A percentile compares a stretch with the other conserved stretches of the same genome.
Conservation (phyloP, 1,140 invertebrate genomes). For the Bathynomus jamesi region DNA sequence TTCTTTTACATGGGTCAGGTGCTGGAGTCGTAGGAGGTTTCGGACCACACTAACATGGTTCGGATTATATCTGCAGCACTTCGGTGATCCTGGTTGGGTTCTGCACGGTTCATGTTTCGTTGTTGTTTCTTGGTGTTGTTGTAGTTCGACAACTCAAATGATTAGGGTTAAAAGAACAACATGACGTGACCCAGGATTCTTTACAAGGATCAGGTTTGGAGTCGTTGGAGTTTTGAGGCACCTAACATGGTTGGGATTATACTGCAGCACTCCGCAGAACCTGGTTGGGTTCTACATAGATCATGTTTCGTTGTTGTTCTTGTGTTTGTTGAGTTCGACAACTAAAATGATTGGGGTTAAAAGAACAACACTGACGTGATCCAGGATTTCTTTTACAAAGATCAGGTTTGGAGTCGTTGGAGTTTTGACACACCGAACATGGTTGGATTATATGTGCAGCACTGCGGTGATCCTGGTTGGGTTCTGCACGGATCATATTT, state of each 20-base stretch:
- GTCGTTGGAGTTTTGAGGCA: no score
- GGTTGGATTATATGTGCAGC: slow-evolving; percentile 17
- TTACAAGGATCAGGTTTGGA: no score
- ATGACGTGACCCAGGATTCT: no score
- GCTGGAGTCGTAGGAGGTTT: slow-evolving; percentile 17
- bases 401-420: slow-evolving; percentile 11
- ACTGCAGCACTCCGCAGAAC: background rate
- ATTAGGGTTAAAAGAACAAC: no score
- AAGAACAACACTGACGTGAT: slow-evolving; percentile 10
- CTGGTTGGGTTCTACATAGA: background rate
- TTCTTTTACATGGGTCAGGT: slow-evolving; percentile 15
- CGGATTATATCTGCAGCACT: no score
- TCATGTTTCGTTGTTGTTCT: slow-evolving; percentile 11
- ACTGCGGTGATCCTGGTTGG: slow-evolving; percentile 16
- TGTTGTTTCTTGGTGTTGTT: no score
- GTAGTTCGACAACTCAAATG: no score
- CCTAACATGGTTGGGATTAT: background rate
- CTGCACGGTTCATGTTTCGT: no score
- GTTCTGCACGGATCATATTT: slow-evolving; percentile 17
- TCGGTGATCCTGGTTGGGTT: no score
- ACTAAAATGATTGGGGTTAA: slow-evolving; percentile 7
- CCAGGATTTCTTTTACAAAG: background rate
- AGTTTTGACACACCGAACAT: slow-evolving; percentile 3
- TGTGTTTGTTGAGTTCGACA: slow-evolving; percentile 14
- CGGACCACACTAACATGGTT: no score